These are phyloP conservation scores for Drosophila nannoptera DNA, from an alignment of 1,140 invertebrate genomes.

Conservation along the genomic window DNA sequence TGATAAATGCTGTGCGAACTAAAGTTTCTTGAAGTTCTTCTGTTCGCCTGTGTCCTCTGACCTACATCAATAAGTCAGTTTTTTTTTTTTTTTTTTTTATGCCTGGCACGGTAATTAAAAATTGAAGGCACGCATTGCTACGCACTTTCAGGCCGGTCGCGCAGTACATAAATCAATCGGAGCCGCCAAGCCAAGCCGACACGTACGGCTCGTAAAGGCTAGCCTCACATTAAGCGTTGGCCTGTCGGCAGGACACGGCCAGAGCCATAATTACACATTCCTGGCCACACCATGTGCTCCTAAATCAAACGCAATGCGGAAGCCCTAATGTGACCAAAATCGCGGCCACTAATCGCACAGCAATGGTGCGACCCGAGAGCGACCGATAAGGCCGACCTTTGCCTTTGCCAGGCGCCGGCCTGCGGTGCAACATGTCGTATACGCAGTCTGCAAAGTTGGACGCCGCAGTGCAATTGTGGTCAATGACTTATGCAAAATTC, in stretches of 20 bases:
- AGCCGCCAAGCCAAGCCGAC: conserved; percentile 30
- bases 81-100: no score
- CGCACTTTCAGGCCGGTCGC: conserved; percentile 20
- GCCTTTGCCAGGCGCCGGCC: no score
- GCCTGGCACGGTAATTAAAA: conserved; percentile 67
- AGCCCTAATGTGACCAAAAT: conserved; percentile 69
- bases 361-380: not conserved
- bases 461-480: conserved; percentile 43
- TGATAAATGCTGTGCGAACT: conserved; percentile 17
- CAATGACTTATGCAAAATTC: conserved; percentile 47
- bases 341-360: conserved; percentile 70
- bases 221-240: conserved; percentile 54
- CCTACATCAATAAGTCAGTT: conserved; percentile 72
- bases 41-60: conserved; percentile 47
- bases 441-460: conserved; percentile 56
- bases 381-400: no score
- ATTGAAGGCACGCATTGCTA: conserved; percentile 62
- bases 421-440: conserved; percentile 38
- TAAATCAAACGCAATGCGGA: conserved; percentile 71
- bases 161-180: conserved; percentile 65
- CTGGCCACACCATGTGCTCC: conserved; percentile 58
- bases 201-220: conserved; percentile 65
- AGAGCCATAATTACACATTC: conserved; percentile 63
- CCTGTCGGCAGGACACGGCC: conserved; percentile 50
- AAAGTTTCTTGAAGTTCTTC: conserved; percentile 2